A percentile compares a stretch with the other conserved stretches of the same genome.
Conservation (phyloP, 2,888 invertebrate genomes). For the Pilophorus perplexus region DNA sequence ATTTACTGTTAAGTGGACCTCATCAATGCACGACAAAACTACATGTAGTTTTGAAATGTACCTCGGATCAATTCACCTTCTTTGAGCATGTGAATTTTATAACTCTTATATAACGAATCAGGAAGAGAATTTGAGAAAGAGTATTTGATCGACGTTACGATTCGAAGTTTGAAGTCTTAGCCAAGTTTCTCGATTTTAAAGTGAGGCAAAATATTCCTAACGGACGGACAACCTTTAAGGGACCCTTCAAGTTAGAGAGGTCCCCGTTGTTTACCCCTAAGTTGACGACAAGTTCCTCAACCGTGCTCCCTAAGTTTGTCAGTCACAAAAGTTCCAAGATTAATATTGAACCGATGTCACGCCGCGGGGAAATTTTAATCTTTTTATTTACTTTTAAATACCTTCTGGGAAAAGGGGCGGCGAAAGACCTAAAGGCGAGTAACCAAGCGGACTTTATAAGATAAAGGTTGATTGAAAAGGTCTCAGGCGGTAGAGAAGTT, state of each 20-base stretch:
- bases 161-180: neutral
- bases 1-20: too few relatives aligned
- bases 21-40: too few relatives aligned
- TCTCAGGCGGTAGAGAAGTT: slow-evolving; percentile 12
- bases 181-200: neutral
- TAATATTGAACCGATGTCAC: slow-evolving; percentile 33
- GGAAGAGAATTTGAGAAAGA: too few relatives aligned
- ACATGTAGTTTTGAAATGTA: too few relatives aligned
- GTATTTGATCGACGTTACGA: neutral
- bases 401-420: neutral
- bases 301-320: neutral
- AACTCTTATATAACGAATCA: too few relatives aligned
- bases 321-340: slow-evolving; percentile 16
- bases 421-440: neutral
- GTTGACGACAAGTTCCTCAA: slow-evolving; percentile 10
- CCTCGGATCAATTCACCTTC: too few relatives aligned
- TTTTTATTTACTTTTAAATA: slow-evolving; percentile 29
- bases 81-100: too few relatives aligned
- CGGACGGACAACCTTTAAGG: neutral
- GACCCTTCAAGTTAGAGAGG: neutral
- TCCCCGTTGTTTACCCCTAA: slow-evolving; percentile 14
- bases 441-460: slow-evolving; percentile 16
- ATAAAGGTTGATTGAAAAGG: slow-evolving; percentile 34
- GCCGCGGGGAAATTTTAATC: slow-evolving; percentile 27
- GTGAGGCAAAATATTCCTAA: neutral